Base-by-base conservation (phyloP, 2,888 invertebrate genomes). In the Phengaris alcon region DNA sequence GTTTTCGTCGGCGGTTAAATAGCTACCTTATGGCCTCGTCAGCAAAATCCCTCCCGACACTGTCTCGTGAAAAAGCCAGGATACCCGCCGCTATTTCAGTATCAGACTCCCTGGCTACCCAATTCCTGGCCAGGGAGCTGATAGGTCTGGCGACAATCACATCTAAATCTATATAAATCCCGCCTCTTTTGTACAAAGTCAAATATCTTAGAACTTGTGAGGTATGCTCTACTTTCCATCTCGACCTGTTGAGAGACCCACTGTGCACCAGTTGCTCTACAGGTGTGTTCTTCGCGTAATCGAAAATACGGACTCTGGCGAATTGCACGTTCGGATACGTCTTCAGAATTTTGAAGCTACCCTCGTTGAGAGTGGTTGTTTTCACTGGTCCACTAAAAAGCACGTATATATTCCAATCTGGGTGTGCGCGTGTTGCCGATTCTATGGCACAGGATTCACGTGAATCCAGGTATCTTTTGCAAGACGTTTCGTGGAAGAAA, bases 121-220 rank as follows among this genome's bases (percentile, higher is more conserved):
- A 96, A 84, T 96, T 95, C 48, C 85, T 86, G 1, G 85, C 89
- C 73, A 96, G 83, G 3, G 88, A 84, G 35, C 94, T 92, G 64
- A 96, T 83, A 6, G 94, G 89, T 79, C 94, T 95, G 35, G 94
- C 93, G 4, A 97, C 95, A 13, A 97, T 92, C 3, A 96, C 95
- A 84, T 97, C 97, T 79, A 96, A 88, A 82, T 97, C 97, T 74
- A 97, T 85, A 84, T 97, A 97, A 74, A 96, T 95, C 0, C 97
- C 97, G 12, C 97, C 96, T 85, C 94, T 97, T 83, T 96, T 96
- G 94, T 95, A 96, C 6, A 97, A 87, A 0, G 96, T 95, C 72
- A 96, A 82, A 81, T 94, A 96, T 79, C 96, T 88, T 13, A 96
- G 87, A 3, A 96, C 89, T 82, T 96, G 96, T 72, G 95, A 95